Evolutionary conservation across 2,113 vertebrate species (phyloP), one percentile per base, ranked within the genome.

Genomic region (Dicaeum eximium): DNA sequence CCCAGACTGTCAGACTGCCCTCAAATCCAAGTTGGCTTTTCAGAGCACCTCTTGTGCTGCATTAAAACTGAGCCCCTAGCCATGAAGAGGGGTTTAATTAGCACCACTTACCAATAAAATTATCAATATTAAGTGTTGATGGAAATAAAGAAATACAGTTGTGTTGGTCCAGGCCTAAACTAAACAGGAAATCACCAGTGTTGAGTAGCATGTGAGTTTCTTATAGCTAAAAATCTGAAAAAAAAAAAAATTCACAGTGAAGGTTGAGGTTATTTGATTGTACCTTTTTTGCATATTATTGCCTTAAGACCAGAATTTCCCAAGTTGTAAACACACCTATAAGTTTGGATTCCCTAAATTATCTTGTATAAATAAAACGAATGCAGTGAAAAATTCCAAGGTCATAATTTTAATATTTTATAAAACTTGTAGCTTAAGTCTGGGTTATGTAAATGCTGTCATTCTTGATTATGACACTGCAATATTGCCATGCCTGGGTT

Each of bases 351-450:
- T 64, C 50, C 54, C 60, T 81, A 35, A 50, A 40, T 89, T 88
- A 50, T 7, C 57, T 80, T 47, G 15, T 24, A 17, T 65, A 40
- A 67, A 45, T 61, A 64, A 80, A 86, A 60, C 5, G 0, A 64
- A 51, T 8, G 27, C 3, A 1, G 40, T 13, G 35, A 74, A 73
- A 91, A 91, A 42, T 50, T 53, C 40, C 0, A 0, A 65, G 20
- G 30, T 80, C 19, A 13, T 75, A 15, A 61, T 64, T 86, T 53
- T 48, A 45, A 45, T 80, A 18, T 74, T 79, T 85, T 8, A 20
- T 62, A 54, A 73, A 78, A 56, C 6, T 51, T 79, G 7, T 35
- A 73, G 31, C 22, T 12, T 50, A 42, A 88, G 35, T 31, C 47
- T 58, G 78, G 10, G 44, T 74, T 74, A 60, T 65, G 30, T 58